These are phyloP conservation scores for Coluber constrictor DNA, from an alignment of 2,797 vertebrate genomes.

Conservation along the genomic window DNA sequence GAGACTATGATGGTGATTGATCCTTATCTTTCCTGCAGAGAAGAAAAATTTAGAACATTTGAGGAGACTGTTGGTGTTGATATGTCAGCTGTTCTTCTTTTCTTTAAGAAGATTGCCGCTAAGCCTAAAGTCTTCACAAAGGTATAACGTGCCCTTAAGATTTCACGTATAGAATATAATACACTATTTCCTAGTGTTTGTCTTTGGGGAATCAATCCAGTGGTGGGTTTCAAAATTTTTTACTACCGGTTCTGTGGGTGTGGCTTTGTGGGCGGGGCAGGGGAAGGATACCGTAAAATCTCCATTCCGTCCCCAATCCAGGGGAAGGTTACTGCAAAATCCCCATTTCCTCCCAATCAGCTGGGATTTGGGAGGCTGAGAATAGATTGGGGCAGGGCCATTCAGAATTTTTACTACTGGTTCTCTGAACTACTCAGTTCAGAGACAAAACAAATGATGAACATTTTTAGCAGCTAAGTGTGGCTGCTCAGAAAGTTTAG, in stretches of 20 bases:
- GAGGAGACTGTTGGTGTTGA: conserved; percentile 40
- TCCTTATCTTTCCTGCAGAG: conserved; percentile 30
- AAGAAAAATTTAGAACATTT: conserved; percentile 55
- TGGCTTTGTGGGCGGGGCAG: too few relatives aligned
- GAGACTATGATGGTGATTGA: not conserved
- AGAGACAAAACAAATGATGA: not conserved
- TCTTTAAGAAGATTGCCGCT: conserved; percentile 46
- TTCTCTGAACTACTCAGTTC: too few relatives aligned
- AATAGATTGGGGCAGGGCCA: too few relatives aligned
- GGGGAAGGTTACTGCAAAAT: too few relatives aligned
- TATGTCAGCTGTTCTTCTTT: conserved; percentile 34
- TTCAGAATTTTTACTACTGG: too few relatives aligned
- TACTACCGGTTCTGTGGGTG: too few relatives aligned
- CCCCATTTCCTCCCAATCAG: too few relatives aligned
- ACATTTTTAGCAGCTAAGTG: not conserved
- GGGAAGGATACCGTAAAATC: too few relatives aligned
- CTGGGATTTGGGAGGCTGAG: too few relatives aligned
- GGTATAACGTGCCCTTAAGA: conserved; percentile 27
- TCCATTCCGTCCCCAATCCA: too few relatives aligned
- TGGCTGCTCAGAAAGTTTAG: not conserved
- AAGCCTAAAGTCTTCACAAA: not conserved
- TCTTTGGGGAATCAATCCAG: not conserved
- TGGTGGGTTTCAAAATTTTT: too few relatives aligned
- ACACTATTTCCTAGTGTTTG: not conserved
- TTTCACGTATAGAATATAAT: not conserved